A percentile compares a stretch with the other conserved stretches of the same genome.
Conservation (phyloP, 23 tunicate genomes). For the Styela clava region DNA sequence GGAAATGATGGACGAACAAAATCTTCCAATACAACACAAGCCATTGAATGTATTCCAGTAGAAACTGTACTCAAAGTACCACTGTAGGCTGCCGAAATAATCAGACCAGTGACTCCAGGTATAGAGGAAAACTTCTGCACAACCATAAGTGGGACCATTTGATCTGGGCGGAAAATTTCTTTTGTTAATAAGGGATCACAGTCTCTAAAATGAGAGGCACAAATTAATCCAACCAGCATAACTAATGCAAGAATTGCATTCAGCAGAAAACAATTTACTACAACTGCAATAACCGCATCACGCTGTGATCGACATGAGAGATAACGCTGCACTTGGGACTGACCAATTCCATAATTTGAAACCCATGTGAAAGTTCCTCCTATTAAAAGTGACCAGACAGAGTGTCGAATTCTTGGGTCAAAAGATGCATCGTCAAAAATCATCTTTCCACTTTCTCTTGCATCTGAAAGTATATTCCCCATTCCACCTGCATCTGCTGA, state of each 20-base stretch:
- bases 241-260: conserved; percentile 23
- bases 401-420: conserved; percentile 27
- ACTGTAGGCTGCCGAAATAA: conserved; percentile 26
- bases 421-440: conserved; percentile 18
- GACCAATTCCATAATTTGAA: conserved; percentile 29
- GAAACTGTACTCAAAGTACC: conserved; percentile 32
- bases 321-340: conserved; percentile 32
- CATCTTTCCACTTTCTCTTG: conserved; percentile 1
- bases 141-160: conserved; percentile 29
- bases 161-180: conserved; percentile 4
- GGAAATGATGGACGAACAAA: conserved; percentile 17
- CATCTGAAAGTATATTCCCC: conserved; percentile 1
- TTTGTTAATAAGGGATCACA: conserved; percentile 19
- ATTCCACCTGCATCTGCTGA: conserved; percentile 22
- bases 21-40: conserved; percentile 23
- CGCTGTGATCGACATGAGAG: background rate
- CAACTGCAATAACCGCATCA: conserved; percentile 27
- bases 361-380: conserved; percentile 34
- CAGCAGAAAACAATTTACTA: conserved; percentile 13
- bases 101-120: conserved; percentile 22
- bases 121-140: background rate
- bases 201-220: conserved; percentile 14
- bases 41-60: conserved; percentile 32
- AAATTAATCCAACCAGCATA: conserved; percentile 28
- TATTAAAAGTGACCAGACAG: conserved; percentile 25